A percentile compares a stretch with the other conserved stretches of the same genome.
Conservation (phyloP, 2,797 vertebrate species). For the Sebastes nivosus region DNA sequence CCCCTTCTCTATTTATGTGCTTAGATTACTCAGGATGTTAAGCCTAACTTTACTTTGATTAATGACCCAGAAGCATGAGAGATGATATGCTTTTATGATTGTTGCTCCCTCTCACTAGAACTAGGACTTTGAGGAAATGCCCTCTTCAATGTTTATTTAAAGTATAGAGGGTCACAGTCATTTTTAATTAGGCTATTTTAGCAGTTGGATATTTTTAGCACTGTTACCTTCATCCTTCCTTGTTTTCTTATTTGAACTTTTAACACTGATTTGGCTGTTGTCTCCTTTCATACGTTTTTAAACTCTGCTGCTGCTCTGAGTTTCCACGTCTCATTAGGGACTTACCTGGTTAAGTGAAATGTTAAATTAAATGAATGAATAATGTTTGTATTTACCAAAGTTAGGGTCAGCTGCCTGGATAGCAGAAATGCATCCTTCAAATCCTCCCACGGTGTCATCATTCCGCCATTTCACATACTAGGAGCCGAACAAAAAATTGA, state of each 20-base stretch:
- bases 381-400: slow-evolving; percentile 85
- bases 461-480: slow-evolving; percentile 89
- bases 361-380: neutral
- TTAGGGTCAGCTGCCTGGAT: slow-evolving; percentile 88
- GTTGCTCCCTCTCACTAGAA: neutral
- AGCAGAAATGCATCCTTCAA: slow-evolving; percentile 87
- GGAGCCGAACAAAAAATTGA: neutral
- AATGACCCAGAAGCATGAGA: neutral
- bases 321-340: neutral
- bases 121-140: neutral
- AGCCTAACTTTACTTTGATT: neutral
- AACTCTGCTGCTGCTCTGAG: neutral
- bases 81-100: neutral
- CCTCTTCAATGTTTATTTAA: neutral
- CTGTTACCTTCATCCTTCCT: neutral
- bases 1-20: neutral
- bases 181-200: slow-evolving; percentile 8
- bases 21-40: neutral
- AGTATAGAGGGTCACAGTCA: neutral
- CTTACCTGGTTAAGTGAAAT: neutral
- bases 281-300: neutral
- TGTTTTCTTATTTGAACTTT: neutral
- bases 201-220: neutral
- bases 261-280: neutral
- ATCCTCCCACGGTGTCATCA: slow-evolving; percentile 88